phyloP scores from a whole-genome alignment of 2,797 vertebrate species.

The Cryptoblepharus egeriae region DNA sequence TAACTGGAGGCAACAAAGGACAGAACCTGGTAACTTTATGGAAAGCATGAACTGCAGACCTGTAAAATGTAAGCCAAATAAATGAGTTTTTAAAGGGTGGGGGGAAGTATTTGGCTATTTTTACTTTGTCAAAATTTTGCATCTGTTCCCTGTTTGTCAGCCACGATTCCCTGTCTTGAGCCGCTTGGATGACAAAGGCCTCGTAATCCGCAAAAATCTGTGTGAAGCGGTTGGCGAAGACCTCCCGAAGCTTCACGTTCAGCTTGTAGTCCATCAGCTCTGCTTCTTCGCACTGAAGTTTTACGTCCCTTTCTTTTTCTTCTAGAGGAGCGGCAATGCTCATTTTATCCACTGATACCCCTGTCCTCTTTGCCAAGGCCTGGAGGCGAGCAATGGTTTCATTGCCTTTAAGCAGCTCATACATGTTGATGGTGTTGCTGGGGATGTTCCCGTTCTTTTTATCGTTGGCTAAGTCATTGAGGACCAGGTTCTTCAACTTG shows the following conservation, averaged over 20 bases:
- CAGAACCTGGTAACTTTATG: neutral
- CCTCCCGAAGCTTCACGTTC: conserved; percentile 93
- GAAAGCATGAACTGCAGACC: neutral
- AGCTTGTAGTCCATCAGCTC: conserved; percentile 89
- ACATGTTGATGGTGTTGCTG: conserved; percentile 84
- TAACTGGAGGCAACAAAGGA: neutral
- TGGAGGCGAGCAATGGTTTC: conserved; percentile 89
- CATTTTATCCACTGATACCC: conserved; percentile 84
- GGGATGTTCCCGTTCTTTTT: conserved; percentile 93
- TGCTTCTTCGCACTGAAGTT: conserved; percentile 80
- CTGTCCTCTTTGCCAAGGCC: conserved; percentile 87
- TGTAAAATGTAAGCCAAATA: neutral
- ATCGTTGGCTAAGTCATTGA: conserved; percentile 92
- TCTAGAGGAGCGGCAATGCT: conserved; percentile 75
- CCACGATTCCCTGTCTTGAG: conserved; percentile 94
- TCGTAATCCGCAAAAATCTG: conserved; percentile 96
- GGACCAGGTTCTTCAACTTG: conserved; percentile 84
- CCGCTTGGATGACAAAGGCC: conserved; percentile 93
- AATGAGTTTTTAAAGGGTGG: neutral
- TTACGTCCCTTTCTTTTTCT: conserved; percentile 78
- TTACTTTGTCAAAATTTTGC: conserved; percentile 97
- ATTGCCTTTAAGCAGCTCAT: conserved; percentile 90
- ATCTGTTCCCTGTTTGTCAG: conserved; percentile 94
- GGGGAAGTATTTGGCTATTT: neutral
- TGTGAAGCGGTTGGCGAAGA: conserved; percentile 91